These are phyloP conservation scores for Thymelicus sylvestris DNA, from an alignment of 2,888 invertebrate genomes.

Conservation along the genomic window DNA sequence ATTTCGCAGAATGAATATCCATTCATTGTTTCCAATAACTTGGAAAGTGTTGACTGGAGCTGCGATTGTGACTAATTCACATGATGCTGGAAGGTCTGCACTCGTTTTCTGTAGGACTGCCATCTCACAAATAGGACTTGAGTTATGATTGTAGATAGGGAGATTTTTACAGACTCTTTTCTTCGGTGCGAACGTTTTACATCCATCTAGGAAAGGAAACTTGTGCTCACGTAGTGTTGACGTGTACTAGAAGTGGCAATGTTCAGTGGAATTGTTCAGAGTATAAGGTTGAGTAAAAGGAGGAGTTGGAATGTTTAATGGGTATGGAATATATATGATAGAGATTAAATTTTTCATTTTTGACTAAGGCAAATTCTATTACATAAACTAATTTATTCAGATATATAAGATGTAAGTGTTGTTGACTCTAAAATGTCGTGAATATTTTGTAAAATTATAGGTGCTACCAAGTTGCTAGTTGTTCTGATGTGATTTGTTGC, in stretches of 20 bases:
- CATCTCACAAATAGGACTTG: slow-evolving; percentile 8
- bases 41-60: slow-evolving; percentile 6
- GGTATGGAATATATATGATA: slow-evolving; percentile 11
- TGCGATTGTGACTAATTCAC: neutral
- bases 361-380: slow-evolving; percentile 10
- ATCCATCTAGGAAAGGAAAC: slow-evolving; percentile 8
- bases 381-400: slow-evolving; percentile 16
- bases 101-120: neutral
- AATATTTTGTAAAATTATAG: neutral
- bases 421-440: neutral
- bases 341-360: slow-evolving; percentile 4
- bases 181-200: slow-evolving; percentile 7
- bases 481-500: slow-evolving; percentile 8
- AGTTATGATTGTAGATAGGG: slow-evolving; percentile 5
- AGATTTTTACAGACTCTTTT: slow-evolving; percentile 14
- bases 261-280: slow-evolving; percentile 10
- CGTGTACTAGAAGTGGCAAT: slow-evolving; percentile 17
- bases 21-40: slow-evolving; percentile 7
- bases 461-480: neutral
- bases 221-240: slow-evolving; percentile 15
- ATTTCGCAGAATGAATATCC: neutral
- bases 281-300: slow-evolving; percentile 16
- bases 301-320: slow-evolving; percentile 12
- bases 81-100: neutral
- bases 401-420: neutral